Evolutionary conservation across 1,140 invertebrate species (phyloP), one percentile per base, ranked within the genome.

Genomic region (Drosophila erecta): DNA sequence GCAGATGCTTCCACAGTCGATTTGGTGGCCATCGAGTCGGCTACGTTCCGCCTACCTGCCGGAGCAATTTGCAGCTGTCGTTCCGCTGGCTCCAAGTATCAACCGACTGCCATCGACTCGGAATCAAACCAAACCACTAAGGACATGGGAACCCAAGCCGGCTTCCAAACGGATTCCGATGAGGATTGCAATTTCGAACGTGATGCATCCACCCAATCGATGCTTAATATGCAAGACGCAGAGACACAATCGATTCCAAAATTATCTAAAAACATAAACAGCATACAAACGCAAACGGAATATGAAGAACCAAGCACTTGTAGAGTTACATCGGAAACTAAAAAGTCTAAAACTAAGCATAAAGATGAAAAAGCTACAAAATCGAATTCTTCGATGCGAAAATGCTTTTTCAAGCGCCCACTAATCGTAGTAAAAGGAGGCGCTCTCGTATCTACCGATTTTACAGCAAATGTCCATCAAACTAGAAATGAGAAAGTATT

Each of bases 21-120:
- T n/a, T 14, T 20, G 12, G 4, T 7, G 41, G 6, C 30, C 22
- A 27, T 8, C 30, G 12, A n/a, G 3, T 40, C n/a, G 43, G 14
- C 38, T 37, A 22, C 27, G 1, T 10, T 0, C 3, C 81, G 75
- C 4, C 17, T 84, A 84, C 81, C 81, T 84, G 81, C 37, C 4
- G 65, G 60, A 4, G 49, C 51, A 37, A 10, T 17, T n/a, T 17
- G 50, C 66, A 46, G 57, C 44, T 67, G 72, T 17, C 14, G 4
- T 10, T 24, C 41, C 11, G 12, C 22, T 2, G 20, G 12, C 14
- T 15, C 3, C 7, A 10, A 27, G 27, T 0, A 14, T 15, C 20
- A n/a, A 12, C 2, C 15, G 6, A 24, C 60, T 2, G 8, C 22
- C 1, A 12, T 22, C 0, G 1, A 14, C 7, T n/a, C n/a, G 33